Conservation (phyloP, 2,797 vertebrate genomes). For the Dermochelys coriacea region DNA sequence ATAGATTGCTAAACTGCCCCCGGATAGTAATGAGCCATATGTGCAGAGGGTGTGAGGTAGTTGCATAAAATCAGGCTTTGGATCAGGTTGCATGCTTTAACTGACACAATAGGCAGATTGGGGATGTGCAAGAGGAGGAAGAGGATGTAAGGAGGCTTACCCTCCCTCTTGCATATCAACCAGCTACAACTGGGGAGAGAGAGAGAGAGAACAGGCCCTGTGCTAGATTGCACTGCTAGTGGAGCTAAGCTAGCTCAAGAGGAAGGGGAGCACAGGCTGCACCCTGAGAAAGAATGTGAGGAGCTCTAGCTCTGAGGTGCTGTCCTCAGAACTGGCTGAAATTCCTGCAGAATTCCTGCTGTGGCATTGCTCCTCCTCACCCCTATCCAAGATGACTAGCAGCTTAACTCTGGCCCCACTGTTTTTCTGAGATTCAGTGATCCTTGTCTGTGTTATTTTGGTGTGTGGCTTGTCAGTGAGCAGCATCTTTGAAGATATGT, state of each 20-base stretch:
- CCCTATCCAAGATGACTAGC: neutral
- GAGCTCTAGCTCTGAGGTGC: neutral
- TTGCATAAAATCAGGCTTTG: neutral
- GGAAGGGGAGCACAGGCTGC: neutral
- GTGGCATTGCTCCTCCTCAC: neutral
- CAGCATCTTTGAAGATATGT: neutral
- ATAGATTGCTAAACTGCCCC: neutral
- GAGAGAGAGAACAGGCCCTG: neutral
- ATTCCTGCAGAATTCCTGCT: neutral
- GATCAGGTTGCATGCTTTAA: constrained; percentile 1
- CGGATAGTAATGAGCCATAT: neutral
- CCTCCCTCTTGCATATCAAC: neutral
- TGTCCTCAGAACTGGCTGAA: neutral
- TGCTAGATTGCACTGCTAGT: neutral
- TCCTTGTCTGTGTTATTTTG: neutral
- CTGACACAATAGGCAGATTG: neutral
- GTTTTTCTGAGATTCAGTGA: neutral
- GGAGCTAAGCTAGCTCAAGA: neutral
- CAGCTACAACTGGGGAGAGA: neutral
- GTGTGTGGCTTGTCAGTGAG: neutral
- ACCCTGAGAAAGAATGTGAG: neutral
- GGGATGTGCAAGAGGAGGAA: neutral
- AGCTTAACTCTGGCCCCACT: neutral
- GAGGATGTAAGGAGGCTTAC: neutral
- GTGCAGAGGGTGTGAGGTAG: neutral